Conservation (phyloP, 2,113 vertebrate species). For the Probosciger aterrimus region DNA sequence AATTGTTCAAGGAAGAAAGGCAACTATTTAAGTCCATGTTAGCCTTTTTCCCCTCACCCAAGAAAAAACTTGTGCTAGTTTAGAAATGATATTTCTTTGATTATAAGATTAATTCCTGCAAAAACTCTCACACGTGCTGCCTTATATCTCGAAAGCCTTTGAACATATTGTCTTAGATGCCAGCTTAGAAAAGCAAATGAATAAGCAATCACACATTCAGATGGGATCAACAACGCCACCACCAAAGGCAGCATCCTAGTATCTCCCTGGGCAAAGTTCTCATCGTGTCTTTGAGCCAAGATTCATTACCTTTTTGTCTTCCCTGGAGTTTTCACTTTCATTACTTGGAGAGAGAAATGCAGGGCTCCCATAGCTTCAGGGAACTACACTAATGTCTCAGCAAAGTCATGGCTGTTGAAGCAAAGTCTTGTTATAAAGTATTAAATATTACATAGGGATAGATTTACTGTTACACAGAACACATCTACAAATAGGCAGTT, state of each 20-base stretch:
- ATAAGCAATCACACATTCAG: neutral
- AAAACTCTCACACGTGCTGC: neutral
- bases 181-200: constrained; percentile 2
- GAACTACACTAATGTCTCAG: neutral
- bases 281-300: neutral
- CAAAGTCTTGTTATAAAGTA: neutral
- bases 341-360: neutral
- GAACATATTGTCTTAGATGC: neutral
- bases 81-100: neutral
- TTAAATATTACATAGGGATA: neutral
- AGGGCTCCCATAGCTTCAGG: neutral
- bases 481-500: neutral
- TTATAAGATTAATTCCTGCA: constrained; percentile 1
- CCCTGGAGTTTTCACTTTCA: neutral
- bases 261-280: neutral
- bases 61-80: neutral
- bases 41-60: neutral
- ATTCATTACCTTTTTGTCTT: neutral
- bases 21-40: neutral
- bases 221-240: neutral
- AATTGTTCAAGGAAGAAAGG: neutral
- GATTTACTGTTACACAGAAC: neutral
- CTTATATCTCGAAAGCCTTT: neutral
- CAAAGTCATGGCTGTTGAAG: neutral
- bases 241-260: neutral